These are phyloP conservation scores for Magallana ariakensis DNA, from an alignment of 1,140 invertebrate species.

Conservation along the genomic window DNA sequence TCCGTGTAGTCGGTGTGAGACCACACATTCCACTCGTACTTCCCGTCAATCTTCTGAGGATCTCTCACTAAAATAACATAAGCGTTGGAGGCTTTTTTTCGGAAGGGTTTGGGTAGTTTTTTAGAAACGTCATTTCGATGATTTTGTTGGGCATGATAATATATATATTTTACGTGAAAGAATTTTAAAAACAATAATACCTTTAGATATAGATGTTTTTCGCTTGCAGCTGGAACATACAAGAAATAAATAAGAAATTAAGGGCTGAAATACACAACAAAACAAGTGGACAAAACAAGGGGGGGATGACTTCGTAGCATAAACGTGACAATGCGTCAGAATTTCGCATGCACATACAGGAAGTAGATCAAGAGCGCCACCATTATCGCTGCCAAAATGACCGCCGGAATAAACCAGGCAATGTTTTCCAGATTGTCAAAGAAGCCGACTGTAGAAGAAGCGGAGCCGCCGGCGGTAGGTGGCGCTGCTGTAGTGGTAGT, in stretches of 20 bases:
- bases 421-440: constrained; percentile 42
- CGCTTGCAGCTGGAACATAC: not conserved
- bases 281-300: not conserved
- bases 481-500: constrained; percentile 19
- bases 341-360: not conserved
- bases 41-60: not conserved
- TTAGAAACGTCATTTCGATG: no score
- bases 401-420: constrained; percentile 52
- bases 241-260: not conserved
- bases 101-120: no score
- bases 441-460: constrained; percentile 4
- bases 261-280: not conserved
- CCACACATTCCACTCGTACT: constrained; percentile 18
- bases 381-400: constrained; percentile 43
- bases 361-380: constrained; percentile 16
- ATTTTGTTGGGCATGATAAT: not conserved
- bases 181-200: not conserved
- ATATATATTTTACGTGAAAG: not conserved
- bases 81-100: no score
- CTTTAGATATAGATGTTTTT: not conserved
- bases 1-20: constrained; percentile 6
- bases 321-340: not conserved
- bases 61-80: not conserved
- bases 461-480: not conserved
- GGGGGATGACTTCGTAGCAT: not conserved